Percentiles rank a stretch among this genome's conserved stretches.
These are phyloP conservation scores for Okapia johnstoni DNA, from an alignment of 2,113 vertebrate species.

Conservation along the genomic window DNA sequence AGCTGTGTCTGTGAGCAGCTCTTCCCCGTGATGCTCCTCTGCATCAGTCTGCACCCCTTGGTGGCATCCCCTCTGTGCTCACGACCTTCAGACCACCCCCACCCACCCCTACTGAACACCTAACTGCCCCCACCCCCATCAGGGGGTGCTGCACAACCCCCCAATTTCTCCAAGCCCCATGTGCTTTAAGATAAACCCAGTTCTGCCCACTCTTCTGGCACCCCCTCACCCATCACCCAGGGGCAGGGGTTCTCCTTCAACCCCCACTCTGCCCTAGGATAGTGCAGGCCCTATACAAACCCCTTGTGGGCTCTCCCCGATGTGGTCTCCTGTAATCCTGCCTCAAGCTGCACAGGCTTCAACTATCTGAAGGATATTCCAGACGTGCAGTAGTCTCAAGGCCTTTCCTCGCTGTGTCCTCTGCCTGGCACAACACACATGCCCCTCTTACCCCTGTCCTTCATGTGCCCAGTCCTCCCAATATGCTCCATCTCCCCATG, in stretches of 20 bases:
- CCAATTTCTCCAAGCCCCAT: neutral
- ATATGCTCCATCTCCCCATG: neutral
- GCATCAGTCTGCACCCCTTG: accelerated
- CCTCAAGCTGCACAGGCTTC: neutral
- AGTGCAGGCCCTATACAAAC: neutral
- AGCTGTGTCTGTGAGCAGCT: neutral
- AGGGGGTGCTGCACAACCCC: neutral
- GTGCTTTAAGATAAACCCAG: neutral
- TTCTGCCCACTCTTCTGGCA: neutral
- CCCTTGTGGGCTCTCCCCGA: accelerated
- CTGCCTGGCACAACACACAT: neutral
- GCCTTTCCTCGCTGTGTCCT: neutral
- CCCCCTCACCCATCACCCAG: neutral
- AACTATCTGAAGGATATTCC: neutral
- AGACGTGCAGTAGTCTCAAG: neutral
- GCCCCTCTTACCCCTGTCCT: neutral
- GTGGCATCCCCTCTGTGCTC: neutral
- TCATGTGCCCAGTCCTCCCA: neutral
- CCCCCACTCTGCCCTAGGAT: neutral
- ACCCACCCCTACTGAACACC: neutral
- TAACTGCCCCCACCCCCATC: neutral
- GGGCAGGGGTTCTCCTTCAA: neutral
- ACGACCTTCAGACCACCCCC: neutral
- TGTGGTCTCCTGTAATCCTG: neutral
- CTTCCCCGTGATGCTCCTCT: neutral